phyloP scores from a whole-genome alignment of 2,113 vertebrate genomes.

The Centrocercus urophasianus region DNA sequence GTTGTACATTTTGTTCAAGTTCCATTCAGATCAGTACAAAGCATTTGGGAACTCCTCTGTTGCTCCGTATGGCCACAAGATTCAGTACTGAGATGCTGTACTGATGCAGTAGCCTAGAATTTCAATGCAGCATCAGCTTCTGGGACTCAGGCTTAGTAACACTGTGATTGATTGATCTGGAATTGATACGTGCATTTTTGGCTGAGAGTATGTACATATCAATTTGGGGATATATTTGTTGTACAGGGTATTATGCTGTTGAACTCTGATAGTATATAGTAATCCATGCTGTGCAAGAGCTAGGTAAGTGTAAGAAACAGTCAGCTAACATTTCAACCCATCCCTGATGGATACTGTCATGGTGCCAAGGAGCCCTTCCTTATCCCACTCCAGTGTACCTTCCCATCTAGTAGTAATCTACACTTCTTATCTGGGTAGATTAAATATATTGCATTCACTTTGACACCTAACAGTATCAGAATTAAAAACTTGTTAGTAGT shows the following conservation, averaged over 20 bases:
- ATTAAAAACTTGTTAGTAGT: not conserved
- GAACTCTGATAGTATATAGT: not conserved
- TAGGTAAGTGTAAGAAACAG: not conserved
- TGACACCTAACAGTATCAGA: not conserved
- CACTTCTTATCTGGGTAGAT: not conserved
- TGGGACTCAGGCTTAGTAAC: not conserved
- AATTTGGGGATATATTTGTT: not conserved
- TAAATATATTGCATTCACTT: not conserved
- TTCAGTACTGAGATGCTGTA: not conserved
- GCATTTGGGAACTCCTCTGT: not conserved
- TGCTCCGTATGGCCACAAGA: not conserved
- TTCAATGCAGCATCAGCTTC: not conserved
- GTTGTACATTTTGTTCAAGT: not conserved
- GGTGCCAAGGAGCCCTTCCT: not conserved
- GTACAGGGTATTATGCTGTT: not conserved
- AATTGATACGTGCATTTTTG: not conserved
- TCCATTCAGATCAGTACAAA: not conserved
- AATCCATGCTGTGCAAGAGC: not conserved
- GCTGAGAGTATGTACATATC: not conserved
- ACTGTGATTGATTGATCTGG: not conserved
- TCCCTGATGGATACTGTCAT: not conserved
- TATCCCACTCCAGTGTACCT: not conserved
- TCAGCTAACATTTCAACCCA: not conserved
- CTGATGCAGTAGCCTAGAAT: not conserved
- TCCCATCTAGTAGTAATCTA: not conserved